These are phyloP conservation scores for Pangasius mekongensis DNA, from an alignment of 2,797 vertebrate genomes.

Conservation along the genomic window DNA sequence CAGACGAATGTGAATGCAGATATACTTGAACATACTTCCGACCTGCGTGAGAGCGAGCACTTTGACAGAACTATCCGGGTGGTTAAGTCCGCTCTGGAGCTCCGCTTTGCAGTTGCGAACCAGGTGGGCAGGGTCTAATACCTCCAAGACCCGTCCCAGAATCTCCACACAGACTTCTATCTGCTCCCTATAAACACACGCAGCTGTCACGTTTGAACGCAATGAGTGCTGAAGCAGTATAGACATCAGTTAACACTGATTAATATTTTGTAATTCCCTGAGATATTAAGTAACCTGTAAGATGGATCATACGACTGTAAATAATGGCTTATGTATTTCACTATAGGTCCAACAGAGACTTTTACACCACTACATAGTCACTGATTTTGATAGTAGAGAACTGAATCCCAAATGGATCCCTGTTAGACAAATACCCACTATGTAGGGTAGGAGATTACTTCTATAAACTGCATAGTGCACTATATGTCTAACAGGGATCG, in stretches of 20 bases:
- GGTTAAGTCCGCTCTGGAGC: conserved; percentile 85
- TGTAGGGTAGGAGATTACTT: background rate
- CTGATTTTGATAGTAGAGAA: background rate
- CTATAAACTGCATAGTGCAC: background rate
- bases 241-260: background rate
- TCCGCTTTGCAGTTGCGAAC: conserved; percentile 80
- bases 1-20: background rate
- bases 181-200: conserved; percentile 80
- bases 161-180: conserved; percentile 86
- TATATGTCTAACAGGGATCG: background rate
- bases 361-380: background rate
- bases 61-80: conserved; percentile 84
- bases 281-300: background rate
- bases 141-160: conserved; percentile 85
- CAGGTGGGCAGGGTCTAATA: conserved; percentile 81
- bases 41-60: conserved; percentile 89
- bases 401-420: background rate
- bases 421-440: background rate
- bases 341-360: background rate
- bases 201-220: background rate
- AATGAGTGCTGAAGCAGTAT: background rate
- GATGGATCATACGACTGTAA: background rate
- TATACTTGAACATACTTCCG: conserved; percentile 19
- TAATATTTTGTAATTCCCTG: background rate
- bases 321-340: background rate